A percentile compares a stretch with the other conserved stretches of the same genome.
phyloP scores from a whole-genome alignment of 2,888 invertebrate species.

The Xiphydria camelus region DNA sequence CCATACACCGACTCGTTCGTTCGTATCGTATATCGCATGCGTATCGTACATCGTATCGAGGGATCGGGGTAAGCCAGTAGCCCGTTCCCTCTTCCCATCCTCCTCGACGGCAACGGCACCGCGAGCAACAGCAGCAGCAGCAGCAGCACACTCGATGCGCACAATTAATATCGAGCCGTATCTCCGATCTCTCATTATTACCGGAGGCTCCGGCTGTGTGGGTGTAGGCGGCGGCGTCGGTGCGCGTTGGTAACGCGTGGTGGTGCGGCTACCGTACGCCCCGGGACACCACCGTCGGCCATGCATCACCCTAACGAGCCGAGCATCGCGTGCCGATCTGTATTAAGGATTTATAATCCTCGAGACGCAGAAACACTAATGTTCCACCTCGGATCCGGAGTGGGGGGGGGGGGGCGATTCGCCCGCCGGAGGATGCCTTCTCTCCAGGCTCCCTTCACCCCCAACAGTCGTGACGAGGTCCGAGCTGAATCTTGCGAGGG shows the following conservation, averaged over 20 bases:
- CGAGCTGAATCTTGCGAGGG: no score
- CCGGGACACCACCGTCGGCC: slow-evolving; percentile 51
- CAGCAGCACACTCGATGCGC: slow-evolving; percentile 46
- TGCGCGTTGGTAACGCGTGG: slow-evolving; percentile 29
- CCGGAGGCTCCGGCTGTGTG: slow-evolving; percentile 38
- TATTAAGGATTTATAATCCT: slow-evolving; percentile 56
- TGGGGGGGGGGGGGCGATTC: slow-evolving; percentile 33
- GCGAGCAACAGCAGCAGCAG: slow-evolving; percentile 15
- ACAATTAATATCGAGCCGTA: slow-evolving; percentile 56
- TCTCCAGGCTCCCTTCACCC: no score
- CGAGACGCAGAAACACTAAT: slow-evolving; percentile 24
- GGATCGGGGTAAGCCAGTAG: slow-evolving; percentile 49
- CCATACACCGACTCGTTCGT: no score
- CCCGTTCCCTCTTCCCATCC: slow-evolving; percentile 21
- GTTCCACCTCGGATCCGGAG: no score
- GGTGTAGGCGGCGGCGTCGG: slow-evolving; percentile 32
- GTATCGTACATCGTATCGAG: slow-evolving; percentile 37
- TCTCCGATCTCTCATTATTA: slow-evolving; percentile 58
- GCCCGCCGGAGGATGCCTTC: no score
- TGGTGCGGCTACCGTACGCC: slow-evolving; percentile 54
- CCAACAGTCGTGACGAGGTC: no score
- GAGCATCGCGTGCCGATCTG: slow-evolving; percentile 58
- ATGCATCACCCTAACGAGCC: slow-evolving; percentile 57
- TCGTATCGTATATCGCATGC: no score
- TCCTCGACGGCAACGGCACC: slow-evolving; percentile 15